These are phyloP conservation scores for Corythornis madagascariensis DNA, from an alignment of 2,113 vertebrate genomes.

Conservation along the genomic window DNA sequence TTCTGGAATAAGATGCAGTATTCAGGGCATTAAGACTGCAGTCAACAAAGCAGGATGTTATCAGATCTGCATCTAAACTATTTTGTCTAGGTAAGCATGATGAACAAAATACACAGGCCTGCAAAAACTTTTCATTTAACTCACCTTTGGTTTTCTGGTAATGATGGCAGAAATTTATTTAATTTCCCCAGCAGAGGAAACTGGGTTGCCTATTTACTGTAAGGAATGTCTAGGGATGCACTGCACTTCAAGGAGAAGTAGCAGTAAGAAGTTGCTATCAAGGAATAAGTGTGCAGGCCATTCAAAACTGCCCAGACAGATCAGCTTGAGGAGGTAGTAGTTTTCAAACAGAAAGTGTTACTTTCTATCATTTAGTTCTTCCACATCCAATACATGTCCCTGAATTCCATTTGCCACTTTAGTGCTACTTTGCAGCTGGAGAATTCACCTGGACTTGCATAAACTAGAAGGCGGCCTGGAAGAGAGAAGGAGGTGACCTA, in stretches of 20 bases:
- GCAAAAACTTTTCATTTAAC: conserved; percentile 16
- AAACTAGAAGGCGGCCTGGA: background rate
- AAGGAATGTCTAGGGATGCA: background rate
- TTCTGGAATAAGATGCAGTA: conserved; percentile 5
- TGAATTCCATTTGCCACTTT: background rate
- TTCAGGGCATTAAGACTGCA: background rate
- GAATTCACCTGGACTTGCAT: background rate
- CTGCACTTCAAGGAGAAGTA: background rate
- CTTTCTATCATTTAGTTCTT: background rate
- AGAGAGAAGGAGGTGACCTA: background rate
- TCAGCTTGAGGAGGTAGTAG: background rate
- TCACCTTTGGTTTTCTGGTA: background rate
- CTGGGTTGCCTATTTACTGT: background rate
- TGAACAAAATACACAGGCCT: background rate
- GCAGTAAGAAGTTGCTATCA: background rate
- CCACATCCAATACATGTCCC: background rate
- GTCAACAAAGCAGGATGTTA: background rate
- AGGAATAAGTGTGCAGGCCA: background rate
- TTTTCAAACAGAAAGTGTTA: background rate
- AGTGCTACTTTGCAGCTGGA: background rate
- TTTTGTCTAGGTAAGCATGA: conserved; percentile 6
- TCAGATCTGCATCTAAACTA: conserved; percentile 27
- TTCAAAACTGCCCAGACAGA: background rate
- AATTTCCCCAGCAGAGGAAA: background rate
- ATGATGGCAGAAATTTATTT: background rate